These are phyloP conservation scores for Gephyroberyx darwinii DNA, from an alignment of 2,797 vertebrate species.

Conservation along the genomic window DNA sequence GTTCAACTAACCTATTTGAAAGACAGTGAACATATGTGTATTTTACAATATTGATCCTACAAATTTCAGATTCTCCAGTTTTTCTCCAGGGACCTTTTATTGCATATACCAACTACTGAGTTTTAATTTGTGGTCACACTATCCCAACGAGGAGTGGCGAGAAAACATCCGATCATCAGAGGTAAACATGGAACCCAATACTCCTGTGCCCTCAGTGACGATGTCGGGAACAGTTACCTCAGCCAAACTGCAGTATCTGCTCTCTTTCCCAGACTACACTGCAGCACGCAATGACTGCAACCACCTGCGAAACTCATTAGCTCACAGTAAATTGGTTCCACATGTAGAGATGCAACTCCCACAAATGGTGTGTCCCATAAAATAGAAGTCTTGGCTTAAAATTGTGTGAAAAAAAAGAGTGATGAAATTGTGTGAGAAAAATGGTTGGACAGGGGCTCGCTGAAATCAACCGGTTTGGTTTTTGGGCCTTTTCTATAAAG, in stretches of 20 bases:
- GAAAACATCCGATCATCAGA: slow-evolving; percentile 21
- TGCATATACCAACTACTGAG: background rate
- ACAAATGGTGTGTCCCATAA: slow-evolving; percentile 75
- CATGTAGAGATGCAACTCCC: slow-evolving; percentile 75
- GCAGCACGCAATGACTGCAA: slow-evolving; percentile 65
- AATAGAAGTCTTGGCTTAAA: slow-evolving; percentile 72
- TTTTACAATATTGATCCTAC: background rate
- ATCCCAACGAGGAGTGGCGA: background rate
- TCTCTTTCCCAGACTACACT: slow-evolving; percentile 50
- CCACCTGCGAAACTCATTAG: slow-evolving; percentile 81
- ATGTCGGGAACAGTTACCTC: slow-evolving; percentile 31
- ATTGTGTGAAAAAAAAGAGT: slow-evolving; percentile 53
- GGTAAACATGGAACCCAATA: slow-evolving; percentile 20
- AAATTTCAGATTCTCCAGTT: background rate
- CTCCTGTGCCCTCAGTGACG: slow-evolving; percentile 23
- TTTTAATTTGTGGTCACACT: background rate
- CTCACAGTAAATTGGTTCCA: slow-evolving; percentile 75
- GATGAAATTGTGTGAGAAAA: slow-evolving; percentile 61
- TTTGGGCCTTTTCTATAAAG: slow-evolving; percentile 24
- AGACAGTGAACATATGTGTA: no score
- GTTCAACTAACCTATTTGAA: no score
- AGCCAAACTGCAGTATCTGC: slow-evolving; percentile 54
- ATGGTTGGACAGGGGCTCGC: slow-evolving; percentile 35
- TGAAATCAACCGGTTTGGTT: slow-evolving; percentile 23
- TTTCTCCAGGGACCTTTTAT: no score